Evolutionary conservation across 2,113 vertebrate species (phyloP).

Genomic region (Clarias magur): DNA sequence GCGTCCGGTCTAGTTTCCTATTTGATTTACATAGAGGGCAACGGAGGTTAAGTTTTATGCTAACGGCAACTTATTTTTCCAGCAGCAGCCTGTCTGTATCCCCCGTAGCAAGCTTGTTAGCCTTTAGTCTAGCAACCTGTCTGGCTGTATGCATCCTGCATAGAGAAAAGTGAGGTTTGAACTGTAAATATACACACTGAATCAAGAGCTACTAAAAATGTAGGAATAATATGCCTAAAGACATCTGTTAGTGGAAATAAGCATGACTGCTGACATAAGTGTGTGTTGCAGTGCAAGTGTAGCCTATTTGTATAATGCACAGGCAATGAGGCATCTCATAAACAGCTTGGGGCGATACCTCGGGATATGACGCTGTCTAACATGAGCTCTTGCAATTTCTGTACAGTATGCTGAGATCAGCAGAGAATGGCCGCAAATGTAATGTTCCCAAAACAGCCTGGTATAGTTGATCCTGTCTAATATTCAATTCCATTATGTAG

Average conservation of each 20-base stretch:
- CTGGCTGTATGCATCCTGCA: neutral
- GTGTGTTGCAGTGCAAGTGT: neutral
- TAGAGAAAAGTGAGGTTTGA: neutral
- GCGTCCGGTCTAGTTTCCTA: neutral
- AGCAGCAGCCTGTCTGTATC: neutral
- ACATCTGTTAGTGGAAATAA: neutral
- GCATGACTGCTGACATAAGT: constrained; percentile 5
- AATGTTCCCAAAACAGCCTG: neutral
- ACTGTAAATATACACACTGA: neutral
- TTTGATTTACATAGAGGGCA: constrained; percentile 8
- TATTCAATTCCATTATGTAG: neutral
- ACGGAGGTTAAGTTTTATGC: constrained; percentile 7
- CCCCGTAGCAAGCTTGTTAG: constrained; percentile 12
- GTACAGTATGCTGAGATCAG: constrained; percentile 20
- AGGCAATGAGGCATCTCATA: neutral
- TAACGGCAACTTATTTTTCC: constrained; percentile 22
- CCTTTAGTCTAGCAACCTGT: constrained; percentile 21
- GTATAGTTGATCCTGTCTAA: neutral
- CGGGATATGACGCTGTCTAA: neutral
- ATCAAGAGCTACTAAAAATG: neutral
- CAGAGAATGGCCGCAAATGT: neutral
- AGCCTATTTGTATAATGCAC: neutral
- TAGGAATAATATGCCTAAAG: constrained; percentile 11
- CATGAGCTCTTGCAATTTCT: neutral
- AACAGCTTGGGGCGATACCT: neutral